Base-by-base conservation (phyloP, 2,113 vertebrate genomes). In the Corydoras maculifer region DNA sequence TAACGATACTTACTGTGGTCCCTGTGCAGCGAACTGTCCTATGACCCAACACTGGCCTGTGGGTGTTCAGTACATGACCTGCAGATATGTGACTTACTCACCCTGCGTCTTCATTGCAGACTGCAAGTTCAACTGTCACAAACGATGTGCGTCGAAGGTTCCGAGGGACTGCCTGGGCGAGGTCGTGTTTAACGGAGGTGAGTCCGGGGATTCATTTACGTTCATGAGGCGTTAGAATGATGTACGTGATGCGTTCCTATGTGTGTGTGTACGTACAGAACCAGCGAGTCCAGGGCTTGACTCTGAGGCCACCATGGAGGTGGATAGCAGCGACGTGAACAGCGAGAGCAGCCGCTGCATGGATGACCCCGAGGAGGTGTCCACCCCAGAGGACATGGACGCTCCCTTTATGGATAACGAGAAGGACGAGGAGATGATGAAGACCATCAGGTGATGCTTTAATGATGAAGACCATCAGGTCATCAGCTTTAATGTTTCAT, bases 121-220 rank as follows among this genome's bases (percentile, higher is more conserved):
- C 81, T 98, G 96, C 86, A 94, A 92, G 84, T 98, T 98, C 83
- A 98, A 98, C 77, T 98, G 96, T 80, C 95, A 98, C 84, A 98
- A 98, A 80, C 91, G 96, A 63, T 98, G 96, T 78, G 94, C 96
- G 43, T 92, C 94, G 66, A 98, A 98, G 92, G 95, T 96, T 84
- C 94, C 95, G 8, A 92, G 88, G 88, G 95, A 98, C 82, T 98
- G 96, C 82, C 91, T 98, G 75, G 96, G 96, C 75, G 95, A 98
- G 78, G 95, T 97, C 58, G 83, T 91, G 80, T 98, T 98, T 83
- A 96, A 97, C 78, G 96, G 94, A 91, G 96, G 96, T 96, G 87
- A 82, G 79, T 66, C 54, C 53, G 62, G 66, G 55, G 61, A 25
- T 67, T 25, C 18, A 2, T 25, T 25, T 25, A 1, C 1, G 63